Evolutionary conservation across 2,113 vertebrate genomes (phyloP).

Genomic region (Xiphophorus couchianus): DNA sequence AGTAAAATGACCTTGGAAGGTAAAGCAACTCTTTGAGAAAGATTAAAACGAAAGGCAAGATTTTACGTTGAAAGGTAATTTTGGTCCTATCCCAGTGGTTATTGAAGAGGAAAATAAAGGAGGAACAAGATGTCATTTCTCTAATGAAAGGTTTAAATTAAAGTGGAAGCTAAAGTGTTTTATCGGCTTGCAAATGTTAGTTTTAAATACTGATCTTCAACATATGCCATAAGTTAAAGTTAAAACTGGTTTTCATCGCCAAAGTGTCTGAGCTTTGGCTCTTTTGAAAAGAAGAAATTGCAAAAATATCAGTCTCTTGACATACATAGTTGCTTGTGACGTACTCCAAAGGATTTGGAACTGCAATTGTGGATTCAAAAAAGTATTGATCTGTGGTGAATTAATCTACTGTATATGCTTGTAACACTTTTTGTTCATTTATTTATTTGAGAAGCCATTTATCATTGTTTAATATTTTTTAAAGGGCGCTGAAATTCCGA

Average conservation of each 20-base stretch:
- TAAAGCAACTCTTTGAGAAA: slow-evolving; percentile 4
- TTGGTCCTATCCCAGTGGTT: slow-evolving; percentile 21
- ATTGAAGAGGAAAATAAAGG: slow-evolving; percentile 16
- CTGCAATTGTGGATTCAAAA: too few species aligned
- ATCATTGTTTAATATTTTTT: too few species aligned
- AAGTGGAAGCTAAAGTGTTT: not conserved
- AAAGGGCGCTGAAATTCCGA: too few species aligned
- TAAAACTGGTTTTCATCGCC: not conserved
- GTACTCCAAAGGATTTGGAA: too few species aligned
- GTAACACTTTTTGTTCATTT: too few species aligned
- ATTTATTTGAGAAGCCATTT: too few species aligned
- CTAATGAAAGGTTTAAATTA: slow-evolving; percentile 8
- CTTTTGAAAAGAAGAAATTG: too few species aligned
- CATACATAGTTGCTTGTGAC: too few species aligned
- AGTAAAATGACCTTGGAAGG: slow-evolving; percentile 42
- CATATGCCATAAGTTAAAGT: not conserved
- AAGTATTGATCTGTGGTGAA: too few species aligned
- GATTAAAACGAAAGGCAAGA: slow-evolving; percentile 21
- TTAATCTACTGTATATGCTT: too few species aligned
- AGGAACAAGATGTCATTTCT: slow-evolving; percentile 24
- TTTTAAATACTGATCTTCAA: not conserved
- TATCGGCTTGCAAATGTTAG: not conserved
- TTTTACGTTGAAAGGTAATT: slow-evolving; percentile 36
- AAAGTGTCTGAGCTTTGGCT: too few species aligned
- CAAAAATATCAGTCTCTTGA: too few species aligned